Evolutionary conservation across 2,888 invertebrate genomes (phyloP).

Genomic region (Drosophila gaucha): DNA sequence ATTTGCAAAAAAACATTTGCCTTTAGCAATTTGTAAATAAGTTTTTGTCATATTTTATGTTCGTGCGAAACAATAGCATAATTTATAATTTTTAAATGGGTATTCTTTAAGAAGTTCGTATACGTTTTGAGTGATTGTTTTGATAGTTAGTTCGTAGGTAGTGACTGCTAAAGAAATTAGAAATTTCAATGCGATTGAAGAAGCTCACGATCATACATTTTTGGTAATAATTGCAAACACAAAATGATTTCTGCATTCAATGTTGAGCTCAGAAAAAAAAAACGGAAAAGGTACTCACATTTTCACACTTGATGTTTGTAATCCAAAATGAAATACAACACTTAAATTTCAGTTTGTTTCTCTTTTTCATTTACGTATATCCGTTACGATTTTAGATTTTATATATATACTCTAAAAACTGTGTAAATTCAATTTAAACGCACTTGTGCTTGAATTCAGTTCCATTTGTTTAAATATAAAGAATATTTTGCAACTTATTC

Average conservation of each 20-base stretch:
- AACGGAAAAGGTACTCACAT: conserved; percentile 58
- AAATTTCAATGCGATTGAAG: conserved; percentile 44
- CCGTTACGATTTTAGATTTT: conserved; percentile 68
- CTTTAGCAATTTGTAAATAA: conserved; percentile 71
- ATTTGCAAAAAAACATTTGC: conserved; percentile 54
- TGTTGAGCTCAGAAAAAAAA: conserved; percentile 43
- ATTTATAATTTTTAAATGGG: conserved; percentile 27
- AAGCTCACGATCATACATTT: conserved; percentile 54
- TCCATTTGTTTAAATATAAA: conserved; percentile 53
- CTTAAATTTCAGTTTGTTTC: conserved; percentile 74
- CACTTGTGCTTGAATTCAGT: conserved; percentile 73
- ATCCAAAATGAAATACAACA: conserved; percentile 56
- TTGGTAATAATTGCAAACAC: too few relatives aligned
- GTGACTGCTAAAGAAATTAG: conserved; percentile 46
- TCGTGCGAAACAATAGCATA: conserved; percentile 72
- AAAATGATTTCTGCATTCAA: conserved; percentile 3
- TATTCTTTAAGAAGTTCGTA: conserved; percentile 81
- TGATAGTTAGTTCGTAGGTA: conserved; percentile 62
- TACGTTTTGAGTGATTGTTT: conserved; percentile 81
- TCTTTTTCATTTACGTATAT: conserved; percentile 80
- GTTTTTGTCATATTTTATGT: too few relatives aligned
- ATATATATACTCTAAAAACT: conserved; percentile 34
- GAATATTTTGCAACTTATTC: conserved; percentile 19
- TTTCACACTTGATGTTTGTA: conserved; percentile 14
- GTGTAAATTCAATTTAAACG: conserved; percentile 81